Evolutionary conservation across 2,888 invertebrate species (phyloP).

Genomic region (Eristalinus aeneus): DNA sequence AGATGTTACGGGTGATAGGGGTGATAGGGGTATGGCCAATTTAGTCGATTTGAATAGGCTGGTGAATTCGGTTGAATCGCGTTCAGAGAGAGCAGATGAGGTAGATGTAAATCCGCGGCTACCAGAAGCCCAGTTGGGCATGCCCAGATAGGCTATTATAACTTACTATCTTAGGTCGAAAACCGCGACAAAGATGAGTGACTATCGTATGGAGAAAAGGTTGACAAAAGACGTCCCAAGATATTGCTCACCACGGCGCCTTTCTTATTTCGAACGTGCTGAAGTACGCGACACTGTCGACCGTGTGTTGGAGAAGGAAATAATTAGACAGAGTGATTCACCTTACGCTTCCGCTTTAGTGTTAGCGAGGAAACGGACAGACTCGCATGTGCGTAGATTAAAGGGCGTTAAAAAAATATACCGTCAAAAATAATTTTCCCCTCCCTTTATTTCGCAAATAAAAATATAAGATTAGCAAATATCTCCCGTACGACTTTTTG

Average conservation of each 20-base stretch:
- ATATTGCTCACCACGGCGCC: slow-evolving; percentile 5
- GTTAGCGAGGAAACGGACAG: slow-evolving; percentile 46
- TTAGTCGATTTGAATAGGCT: neutral
- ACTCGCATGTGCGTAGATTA: slow-evolving; percentile 25
- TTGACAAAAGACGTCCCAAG: slow-evolving; percentile 1
- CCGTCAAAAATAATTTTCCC: slow-evolving; percentile 50
- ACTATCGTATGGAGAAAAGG: no score
- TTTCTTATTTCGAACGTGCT: neutral
- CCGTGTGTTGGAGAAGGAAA: neutral
- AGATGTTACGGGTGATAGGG: no score
- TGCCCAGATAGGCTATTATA: neutral
- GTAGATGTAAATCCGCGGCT: no score
- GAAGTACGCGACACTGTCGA: neutral
- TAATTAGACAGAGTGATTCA: neutral
- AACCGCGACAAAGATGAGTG: neutral
- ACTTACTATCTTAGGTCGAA: no score
- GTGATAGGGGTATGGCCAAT: neutral
- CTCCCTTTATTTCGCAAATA: no score
- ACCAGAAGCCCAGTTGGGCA: neutral
- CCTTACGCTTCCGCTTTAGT: slow-evolving; percentile 45
- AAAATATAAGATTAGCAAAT: no score
- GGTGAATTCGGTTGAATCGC: neutral
- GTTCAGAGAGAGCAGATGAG: neutral
- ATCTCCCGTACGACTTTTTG: no score
- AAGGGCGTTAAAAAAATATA: slow-evolving; percentile 31